Percentiles rank a stretch among this genome's conserved stretches.
These are phyloP conservation scores for Dioctria linearis DNA, from an alignment of 2,888 invertebrate species.

Conservation along the genomic window DNA sequence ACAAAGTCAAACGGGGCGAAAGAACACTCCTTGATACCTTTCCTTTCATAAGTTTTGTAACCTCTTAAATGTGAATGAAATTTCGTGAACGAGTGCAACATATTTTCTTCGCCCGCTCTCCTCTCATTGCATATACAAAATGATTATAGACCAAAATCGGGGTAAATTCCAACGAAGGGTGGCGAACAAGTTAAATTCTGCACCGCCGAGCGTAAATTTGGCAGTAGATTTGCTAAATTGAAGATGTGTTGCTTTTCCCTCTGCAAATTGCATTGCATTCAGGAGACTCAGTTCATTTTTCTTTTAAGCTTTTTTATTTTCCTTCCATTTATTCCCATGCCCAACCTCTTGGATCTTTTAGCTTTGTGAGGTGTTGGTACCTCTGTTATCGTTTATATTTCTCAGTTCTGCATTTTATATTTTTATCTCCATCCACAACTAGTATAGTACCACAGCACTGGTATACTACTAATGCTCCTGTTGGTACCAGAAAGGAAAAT, in stretches of 20 bases:
- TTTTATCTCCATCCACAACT: neutral
- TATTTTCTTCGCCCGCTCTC: no score
- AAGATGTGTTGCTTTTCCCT: constrained; percentile 14
- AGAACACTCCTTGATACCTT: no score
- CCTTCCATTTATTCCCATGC: neutral
- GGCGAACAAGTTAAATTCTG: constrained; percentile 35
- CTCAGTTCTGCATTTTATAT: constrained; percentile 10
- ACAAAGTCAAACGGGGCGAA: no score
- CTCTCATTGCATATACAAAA: neutral
- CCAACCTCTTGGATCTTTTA: neutral
- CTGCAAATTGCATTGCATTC: constrained; percentile 41
- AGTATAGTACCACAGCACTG: neutral
- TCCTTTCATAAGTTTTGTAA: no score
- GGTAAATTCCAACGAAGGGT: neutral
- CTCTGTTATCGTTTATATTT: constrained; percentile 31
- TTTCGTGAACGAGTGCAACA: no score
- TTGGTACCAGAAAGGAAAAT: neutral
- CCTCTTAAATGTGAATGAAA: no score
- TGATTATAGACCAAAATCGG: neutral
- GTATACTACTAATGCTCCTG: no score
- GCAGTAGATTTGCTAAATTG: constrained; percentile 41
- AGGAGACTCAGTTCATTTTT: constrained; percentile 9
- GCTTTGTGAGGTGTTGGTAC: neutral
- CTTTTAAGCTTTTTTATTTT: neutral
- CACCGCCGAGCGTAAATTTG: constrained; percentile 34